A percentile compares a stretch with the other conserved stretches of the same genome.
Evolutionary conservation across 1,140 invertebrate species (phyloP).

Genomic region (Aethina tumida): DNA sequence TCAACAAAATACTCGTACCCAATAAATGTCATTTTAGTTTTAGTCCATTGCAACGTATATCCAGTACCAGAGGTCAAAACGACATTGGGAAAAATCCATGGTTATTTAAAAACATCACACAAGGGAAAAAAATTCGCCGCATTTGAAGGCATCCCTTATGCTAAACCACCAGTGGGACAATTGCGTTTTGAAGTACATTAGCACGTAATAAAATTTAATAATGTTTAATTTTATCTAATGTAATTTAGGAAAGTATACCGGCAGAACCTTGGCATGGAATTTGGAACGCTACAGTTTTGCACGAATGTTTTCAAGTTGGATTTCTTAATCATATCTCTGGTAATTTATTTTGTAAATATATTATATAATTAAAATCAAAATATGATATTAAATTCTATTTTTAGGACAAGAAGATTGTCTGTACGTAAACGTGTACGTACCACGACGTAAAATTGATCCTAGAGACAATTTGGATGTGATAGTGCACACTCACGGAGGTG

Average conservation of each 20-base stretch:
- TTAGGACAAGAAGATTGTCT: slow-evolving; percentile 44
- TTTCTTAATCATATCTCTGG: too few species aligned
- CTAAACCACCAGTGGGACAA: slow-evolving; percentile 44
- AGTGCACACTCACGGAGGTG: slow-evolving; percentile 49
- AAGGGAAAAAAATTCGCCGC: slow-evolving; percentile 38
- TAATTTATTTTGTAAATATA: too few species aligned
- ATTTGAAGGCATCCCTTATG: slow-evolving; percentile 50
- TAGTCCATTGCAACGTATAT: too few species aligned
- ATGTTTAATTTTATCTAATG: too few species aligned
- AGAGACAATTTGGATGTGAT: slow-evolving; percentile 41
- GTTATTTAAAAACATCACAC: slow-evolving; percentile 37
- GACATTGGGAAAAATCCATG: slow-evolving; percentile 27
- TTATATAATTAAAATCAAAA: slow-evolving; percentile 2
- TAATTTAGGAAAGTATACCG: too few species aligned
- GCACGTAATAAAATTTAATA: too few species aligned
- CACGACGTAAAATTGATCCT: slow-evolving; percentile 28
- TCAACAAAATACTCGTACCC: too few species aligned
- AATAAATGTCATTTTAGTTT: too few species aligned
- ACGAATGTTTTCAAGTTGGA: too few species aligned
- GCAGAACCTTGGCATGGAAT: too few species aligned
- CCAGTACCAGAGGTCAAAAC: too few species aligned
- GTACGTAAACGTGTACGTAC: slow-evolving; percentile 40
- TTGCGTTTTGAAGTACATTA: slow-evolving; percentile 42
- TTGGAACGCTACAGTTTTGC: too few species aligned
- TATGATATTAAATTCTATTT: slow-evolving; percentile 3